phyloP scores from a whole-genome alignment of 2,113 vertebrate genomes.

The Mirounga angustirostris region DNA sequence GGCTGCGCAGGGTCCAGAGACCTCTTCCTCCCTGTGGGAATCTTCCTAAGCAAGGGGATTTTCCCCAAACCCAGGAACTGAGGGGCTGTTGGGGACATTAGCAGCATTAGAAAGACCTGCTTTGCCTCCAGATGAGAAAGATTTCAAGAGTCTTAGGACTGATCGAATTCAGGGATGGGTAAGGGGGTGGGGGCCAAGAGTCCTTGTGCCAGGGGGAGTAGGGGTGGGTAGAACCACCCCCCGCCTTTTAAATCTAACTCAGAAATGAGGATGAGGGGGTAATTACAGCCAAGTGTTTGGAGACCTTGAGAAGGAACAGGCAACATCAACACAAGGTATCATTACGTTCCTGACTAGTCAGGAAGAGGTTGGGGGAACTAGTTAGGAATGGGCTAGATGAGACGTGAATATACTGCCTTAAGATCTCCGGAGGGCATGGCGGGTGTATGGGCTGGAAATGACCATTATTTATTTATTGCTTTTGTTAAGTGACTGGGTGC shows the following conservation, averaged over 20 bases:
- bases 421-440: background rate
- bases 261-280: conserved; percentile 7
- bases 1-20: background rate
- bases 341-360: conserved; percentile 4
- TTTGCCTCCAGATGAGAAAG: background rate
- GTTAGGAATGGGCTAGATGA: background rate
- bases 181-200: accelerated
- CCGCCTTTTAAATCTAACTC: background rate
- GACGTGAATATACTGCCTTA: accelerated
- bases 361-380: conserved; percentile 14
- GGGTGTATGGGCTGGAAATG: background rate
- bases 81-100: background rate
- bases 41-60: background rate
- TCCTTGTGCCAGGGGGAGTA: accelerated
- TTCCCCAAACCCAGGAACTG: background rate
- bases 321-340: background rate
- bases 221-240: background rate
- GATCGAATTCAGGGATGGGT: background rate
- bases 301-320: conserved; percentile 49
- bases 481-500: conserved; percentile 62
- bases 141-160: background rate
- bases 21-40: background rate
- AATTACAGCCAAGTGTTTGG: conserved; percentile 11
- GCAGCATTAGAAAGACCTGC: background rate
- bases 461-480: conserved; percentile 36